phyloP scores from a whole-genome alignment of 2,113 vertebrate species.

The Pica pica region DNA sequence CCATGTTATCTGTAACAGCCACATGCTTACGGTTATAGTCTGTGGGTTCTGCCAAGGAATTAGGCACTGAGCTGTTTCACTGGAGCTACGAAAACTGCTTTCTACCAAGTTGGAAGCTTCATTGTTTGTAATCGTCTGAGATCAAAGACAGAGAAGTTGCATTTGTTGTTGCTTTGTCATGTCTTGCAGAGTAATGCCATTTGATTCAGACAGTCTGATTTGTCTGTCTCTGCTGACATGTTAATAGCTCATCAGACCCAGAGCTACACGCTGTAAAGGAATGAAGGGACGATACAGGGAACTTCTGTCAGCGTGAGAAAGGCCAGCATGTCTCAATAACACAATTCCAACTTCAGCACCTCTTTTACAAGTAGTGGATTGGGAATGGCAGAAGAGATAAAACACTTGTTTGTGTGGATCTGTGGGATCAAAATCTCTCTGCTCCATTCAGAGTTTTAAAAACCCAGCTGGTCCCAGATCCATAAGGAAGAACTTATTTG shows the following conservation, averaged over 20 bases:
- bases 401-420: background rate
- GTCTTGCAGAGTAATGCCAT: background rate
- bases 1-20: constrained; percentile 14
- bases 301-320: background rate
- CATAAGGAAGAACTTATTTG: background rate
- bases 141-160: background rate
- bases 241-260: background rate
- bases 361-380: background rate
- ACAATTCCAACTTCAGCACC: background rate
- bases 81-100: background rate
- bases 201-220: background rate
- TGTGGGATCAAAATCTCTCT: background rate
- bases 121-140: background rate
- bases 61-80: background rate
- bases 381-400: background rate
- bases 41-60: background rate
- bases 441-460: background rate
- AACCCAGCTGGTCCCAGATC: rapidly evolving
- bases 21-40: background rate
- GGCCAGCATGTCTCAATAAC: background rate
- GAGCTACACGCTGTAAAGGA: background rate
- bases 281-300: background rate
- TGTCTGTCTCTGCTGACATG: background rate
- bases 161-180: background rate
- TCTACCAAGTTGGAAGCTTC: background rate